A percentile compares a stretch with the other conserved stretches of the same genome.
Conservation (phyloP, 2,888 invertebrate genomes). For the Girardia tigrina region DNA sequence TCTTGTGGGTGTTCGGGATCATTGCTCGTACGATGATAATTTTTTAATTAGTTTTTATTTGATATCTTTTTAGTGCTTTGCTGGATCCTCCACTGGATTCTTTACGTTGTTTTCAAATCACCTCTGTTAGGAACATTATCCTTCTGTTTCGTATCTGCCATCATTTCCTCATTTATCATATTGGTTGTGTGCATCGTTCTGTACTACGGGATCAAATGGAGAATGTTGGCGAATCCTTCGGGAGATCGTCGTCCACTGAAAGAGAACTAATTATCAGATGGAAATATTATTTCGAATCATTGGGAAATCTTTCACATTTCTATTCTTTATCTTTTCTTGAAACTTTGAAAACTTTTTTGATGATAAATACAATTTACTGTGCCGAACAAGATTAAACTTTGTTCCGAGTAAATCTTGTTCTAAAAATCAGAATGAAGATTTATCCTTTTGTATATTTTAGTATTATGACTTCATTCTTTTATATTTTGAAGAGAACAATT, state of each 20-base stretch:
- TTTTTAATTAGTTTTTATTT: neutral
- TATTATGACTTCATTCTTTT: no score
- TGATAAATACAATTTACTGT: no score
- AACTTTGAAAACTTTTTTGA: no score
- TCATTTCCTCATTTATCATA: neutral
- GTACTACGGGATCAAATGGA: neutral
- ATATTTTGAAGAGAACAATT: no score
- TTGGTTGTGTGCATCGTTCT: neutral
- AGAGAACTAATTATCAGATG: no score
- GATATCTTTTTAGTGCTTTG: neutral
- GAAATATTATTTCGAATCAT: no score
- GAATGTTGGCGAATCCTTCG: neutral
- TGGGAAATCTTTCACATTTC: no score
- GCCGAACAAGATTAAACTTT: no score
- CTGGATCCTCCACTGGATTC: slow-evolving; percentile 8
- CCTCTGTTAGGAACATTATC: neutral
- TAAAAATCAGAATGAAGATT: no score
- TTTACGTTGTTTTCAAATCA: neutral
- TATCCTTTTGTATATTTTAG: no score
- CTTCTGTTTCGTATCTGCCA: slow-evolving; percentile 4
- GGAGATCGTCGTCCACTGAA: neutral
- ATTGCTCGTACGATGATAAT: neutral
- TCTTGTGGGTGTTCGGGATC: neutral
- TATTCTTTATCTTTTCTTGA: no score
- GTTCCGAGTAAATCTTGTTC: no score